A percentile compares a stretch with the other conserved stretches of the same genome.
These are phyloP conservation scores for Neelides folsomi DNA, from an alignment of 2,888 invertebrate species.

Conservation along the genomic window DNA sequence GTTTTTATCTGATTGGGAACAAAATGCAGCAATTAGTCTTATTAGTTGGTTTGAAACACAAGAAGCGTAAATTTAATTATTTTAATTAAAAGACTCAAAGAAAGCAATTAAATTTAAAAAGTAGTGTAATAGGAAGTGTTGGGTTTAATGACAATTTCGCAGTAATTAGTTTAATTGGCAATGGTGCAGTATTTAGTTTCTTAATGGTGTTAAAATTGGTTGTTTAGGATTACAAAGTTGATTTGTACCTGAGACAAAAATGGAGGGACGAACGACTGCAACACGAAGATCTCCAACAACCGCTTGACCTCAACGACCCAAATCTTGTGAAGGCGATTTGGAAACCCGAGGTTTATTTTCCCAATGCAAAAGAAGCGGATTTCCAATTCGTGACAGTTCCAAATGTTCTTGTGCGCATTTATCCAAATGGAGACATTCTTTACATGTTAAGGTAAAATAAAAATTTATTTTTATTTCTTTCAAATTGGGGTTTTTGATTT, in stretches of 20 bases:
- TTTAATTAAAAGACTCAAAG: too few relatives aligned
- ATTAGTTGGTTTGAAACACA: too few relatives aligned
- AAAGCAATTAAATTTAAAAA: too few relatives aligned
- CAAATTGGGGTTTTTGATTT: too few relatives aligned
- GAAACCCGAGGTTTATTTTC: slow-evolving; percentile 39
- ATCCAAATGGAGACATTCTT: slow-evolving; percentile 41
- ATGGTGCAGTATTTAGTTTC: background rate
- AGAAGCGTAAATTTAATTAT: too few relatives aligned
- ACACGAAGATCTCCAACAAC: slow-evolving; percentile 38
- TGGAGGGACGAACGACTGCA: slow-evolving; percentile 41
- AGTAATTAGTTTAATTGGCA: background rate
- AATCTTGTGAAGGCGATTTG: slow-evolving; percentile 41
- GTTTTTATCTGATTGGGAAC: too few relatives aligned
- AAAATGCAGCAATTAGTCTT: too few relatives aligned
- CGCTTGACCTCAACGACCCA: slow-evolving; percentile 41
- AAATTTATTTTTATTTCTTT: background rate
- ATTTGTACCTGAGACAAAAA: slow-evolving; percentile 41
- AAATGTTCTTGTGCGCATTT: slow-evolving; percentile 41
- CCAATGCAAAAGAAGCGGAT: slow-evolving; percentile 41
- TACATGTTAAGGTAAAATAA: slow-evolving; percentile 41
- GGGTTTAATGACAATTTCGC: too few relatives aligned
- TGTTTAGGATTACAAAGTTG: slow-evolving; percentile 42
- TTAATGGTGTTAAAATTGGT: slow-evolving; percentile 6
- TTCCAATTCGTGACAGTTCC: slow-evolving; percentile 44
- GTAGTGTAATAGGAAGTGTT: too few relatives aligned